Evolutionary conservation across 2,797 vertebrate species (phyloP), one percentile per base, ranked within the genome.

Genomic region (Mastacembelus armatus): DNA sequence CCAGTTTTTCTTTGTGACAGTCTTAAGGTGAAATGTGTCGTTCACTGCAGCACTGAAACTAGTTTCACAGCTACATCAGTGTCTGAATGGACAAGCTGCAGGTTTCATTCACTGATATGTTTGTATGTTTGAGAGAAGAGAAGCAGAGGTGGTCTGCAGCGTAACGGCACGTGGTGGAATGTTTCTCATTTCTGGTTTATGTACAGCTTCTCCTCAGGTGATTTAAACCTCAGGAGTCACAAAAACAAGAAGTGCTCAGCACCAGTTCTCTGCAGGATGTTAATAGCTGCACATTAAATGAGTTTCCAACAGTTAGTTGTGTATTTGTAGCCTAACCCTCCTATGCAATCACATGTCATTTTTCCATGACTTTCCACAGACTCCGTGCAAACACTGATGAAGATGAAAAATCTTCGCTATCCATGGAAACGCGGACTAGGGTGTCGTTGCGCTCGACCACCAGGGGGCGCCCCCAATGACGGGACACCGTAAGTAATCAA

Each of bases 1-100:
- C 81, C 85, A 88, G 89, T 33, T 24, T 27, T n/a, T 32, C 38
- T 18, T 32, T 22, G 4, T 14, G 19, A 3, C 10, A 10, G 27
- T 1, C 12, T 2, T 39, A 39, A 39, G 2, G 38, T n/a, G 3
- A 36, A 47, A 19, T 3, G 4, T 5, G 3, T n/a, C 12, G 15
- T 38, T 16, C 2, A 14, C 4, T 27, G 11, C 24, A 19, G 24
- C 8, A 3, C 18, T 11, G 1, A 39, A 33, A 11, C 22, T 38
- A 11, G 18, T 32, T 32, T 32, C 4, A 12, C 35, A 15, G 19
- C 10, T 3, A 16, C 40, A 16, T 43, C 36, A 22, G 10, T 30
- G n/a, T 24, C 16, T 36, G 32, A 26, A 24, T 36, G 56, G 10
- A 18, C 8, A 26, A n/a, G 12, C 42, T 38, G 16, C 15, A 36